Conservation (phyloP, 2,888 invertebrate genomes). For the Caenorhabditis virilis region DNA sequence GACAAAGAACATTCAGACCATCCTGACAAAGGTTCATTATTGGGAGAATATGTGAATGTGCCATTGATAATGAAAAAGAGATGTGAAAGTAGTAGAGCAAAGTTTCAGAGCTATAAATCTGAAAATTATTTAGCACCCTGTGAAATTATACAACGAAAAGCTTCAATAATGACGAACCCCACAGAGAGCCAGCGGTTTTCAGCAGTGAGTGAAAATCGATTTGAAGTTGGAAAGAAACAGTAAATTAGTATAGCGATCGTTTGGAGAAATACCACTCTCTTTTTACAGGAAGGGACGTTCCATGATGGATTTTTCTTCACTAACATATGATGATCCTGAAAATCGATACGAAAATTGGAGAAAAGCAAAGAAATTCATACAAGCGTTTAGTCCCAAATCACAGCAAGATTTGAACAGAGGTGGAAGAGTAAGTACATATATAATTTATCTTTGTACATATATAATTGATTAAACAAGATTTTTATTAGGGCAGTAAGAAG, state of each 20-base stretch:
- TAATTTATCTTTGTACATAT: too few relatives aligned
- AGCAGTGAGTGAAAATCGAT: conserved; percentile 10
- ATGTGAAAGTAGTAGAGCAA: too few relatives aligned
- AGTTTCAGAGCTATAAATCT: too few relatives aligned
- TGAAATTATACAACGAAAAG: conserved; percentile 36
- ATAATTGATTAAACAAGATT: too few relatives aligned
- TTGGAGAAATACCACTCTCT: too few relatives aligned
- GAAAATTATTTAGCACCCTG: conserved; percentile 8
- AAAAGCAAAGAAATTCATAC: conserved; percentile 48
- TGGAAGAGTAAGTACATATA: too few relatives aligned
- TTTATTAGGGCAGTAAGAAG: background rate
- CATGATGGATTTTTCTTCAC: conserved; percentile 40
- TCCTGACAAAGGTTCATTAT: too few relatives aligned
- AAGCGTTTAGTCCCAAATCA: conserved; percentile 48
- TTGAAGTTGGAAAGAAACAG: too few relatives aligned
- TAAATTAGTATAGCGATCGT: too few relatives aligned
- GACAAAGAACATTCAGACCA: background rate
- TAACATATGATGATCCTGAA: conserved; percentile 27
- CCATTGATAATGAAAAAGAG: too few relatives aligned
- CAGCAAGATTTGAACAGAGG: conserved; percentile 36
- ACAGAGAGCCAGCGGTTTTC: conserved; percentile 21
- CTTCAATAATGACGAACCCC: conserved; percentile 26
- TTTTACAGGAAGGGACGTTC: conserved; percentile 37
- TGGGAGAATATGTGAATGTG: conserved; percentile 40
- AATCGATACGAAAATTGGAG: conserved; percentile 42